Evolutionary conservation across 92 coral and sea anemone genomes (phyloP).

Genomic region (Phymanthus crucifer): DNA sequence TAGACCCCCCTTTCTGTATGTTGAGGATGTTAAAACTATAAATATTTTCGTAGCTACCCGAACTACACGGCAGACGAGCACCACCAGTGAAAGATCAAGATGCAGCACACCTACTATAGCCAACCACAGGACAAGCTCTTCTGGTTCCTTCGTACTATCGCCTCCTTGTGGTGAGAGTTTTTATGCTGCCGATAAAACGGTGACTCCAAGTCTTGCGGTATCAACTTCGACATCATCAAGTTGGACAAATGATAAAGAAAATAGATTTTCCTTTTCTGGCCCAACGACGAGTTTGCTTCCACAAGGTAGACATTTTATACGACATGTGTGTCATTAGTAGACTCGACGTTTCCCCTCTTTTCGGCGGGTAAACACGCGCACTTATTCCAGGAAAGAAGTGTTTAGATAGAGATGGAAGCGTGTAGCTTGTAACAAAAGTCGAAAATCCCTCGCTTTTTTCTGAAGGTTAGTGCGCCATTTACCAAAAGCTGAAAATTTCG

Average conservation of each 20-base stretch:
- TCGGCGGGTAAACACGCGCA: neutral
- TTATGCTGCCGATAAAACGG: slow-evolving; percentile 11
- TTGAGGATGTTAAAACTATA: no score
- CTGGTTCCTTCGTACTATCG: slow-evolving; percentile 9
- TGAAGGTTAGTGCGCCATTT: neutral
- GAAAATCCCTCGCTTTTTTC: no score
- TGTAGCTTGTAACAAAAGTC: no score
- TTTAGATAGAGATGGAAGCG: no score
- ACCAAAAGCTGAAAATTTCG: neutral
- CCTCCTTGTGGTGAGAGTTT: slow-evolving; percentile 60
- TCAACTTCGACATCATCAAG: neutral
- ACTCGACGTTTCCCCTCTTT: neutral
- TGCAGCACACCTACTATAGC: slow-evolving; percentile 18
- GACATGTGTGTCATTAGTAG: neutral
- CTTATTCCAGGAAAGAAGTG: no score
- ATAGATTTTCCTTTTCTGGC: neutral
- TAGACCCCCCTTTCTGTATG: no score
- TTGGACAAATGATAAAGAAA: slow-evolving; percentile 17
- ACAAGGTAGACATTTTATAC: neutral
- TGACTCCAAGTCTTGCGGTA: slow-evolving; percentile 2
- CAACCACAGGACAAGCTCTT: neutral
- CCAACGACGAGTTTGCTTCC: neutral
- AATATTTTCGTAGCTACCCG: neutral
- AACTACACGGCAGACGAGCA: neutral
- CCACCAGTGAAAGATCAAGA: neutral